Evolutionary conservation across 2,888 invertebrate genomes (phyloP), one percentile per base, ranked within the genome.

Genomic region (Marasmarcha lunaedactyla): DNA sequence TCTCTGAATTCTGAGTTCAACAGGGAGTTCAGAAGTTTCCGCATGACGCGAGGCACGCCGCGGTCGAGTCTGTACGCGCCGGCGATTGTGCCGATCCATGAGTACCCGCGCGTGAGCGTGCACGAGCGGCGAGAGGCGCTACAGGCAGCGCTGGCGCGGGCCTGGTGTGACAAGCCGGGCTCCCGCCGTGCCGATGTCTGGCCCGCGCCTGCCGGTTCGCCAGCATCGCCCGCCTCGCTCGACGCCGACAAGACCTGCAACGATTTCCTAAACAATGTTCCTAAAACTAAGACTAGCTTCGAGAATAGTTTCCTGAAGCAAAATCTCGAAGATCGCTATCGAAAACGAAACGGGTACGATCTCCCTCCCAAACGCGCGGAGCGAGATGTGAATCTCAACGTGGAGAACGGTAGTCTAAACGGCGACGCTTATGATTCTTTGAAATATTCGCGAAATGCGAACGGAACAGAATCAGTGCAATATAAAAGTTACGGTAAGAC

Each of bases 1-100:
- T 84, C 84, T 67, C 73, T 87, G 54, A 86, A 86, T 73, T 86
- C 86, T 73, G 87, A 87, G 73, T 81, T 86, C 74, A 84, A 85
- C 73, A 81, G 84, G 69, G 84, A 85, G 76, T 85, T 85, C 71
- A 78, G 84, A 72, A 85, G 84, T 78, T 85, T 85, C 71, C 81
- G 84, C 57, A 78, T 84, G 55, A 78, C 84, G 51, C 68, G 84
- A 57, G 78, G 79, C 48, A 81, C 84, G 48, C 81, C 84, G 55
- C 72, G 81, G 46, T 78, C 81, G 48, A 72, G 78, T 53, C 61
- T 83, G 49, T 83, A 83, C 55, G 83, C 83, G 47, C 83, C 84
- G 42, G 85, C 83, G 51, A 84, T 87, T 52, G 85, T 85, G 49
- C 85, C 87, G 45, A 78, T 87, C 56, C 86, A 87, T 70, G 87